phyloP scores from a whole-genome alignment of 2,888 invertebrate species.

The Chaetoderma sp. region DNA sequence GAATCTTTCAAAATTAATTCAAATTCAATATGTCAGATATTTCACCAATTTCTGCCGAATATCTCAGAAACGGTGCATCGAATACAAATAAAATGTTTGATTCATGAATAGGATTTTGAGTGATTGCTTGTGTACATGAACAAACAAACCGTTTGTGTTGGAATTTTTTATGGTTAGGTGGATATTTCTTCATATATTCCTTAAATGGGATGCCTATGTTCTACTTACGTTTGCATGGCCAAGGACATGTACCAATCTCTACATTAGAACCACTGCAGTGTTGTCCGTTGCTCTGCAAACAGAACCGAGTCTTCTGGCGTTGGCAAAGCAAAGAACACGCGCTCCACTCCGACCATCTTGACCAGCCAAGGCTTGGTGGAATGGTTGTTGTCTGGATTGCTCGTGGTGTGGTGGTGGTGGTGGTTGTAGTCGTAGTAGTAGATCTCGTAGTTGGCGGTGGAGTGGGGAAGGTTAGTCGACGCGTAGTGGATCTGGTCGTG shows the following conservation, averaged over 20 bases:
- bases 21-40: too few relatives aligned
- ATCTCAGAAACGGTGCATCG: too few relatives aligned
- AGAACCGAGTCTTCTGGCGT: slow-evolving; percentile 40
- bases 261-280: slow-evolving; percentile 35
- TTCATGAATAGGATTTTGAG: too few relatives aligned
- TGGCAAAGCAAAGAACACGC: slow-evolving; percentile 40
- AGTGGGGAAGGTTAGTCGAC: slow-evolving; percentile 2
- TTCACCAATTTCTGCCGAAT: too few relatives aligned
- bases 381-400: not conserved
- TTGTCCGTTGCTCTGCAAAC: slow-evolving; percentile 33
- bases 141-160: not conserved
- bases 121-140: too few relatives aligned
- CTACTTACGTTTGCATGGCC: slow-evolving; percentile 41
- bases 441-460: slow-evolving; percentile 15
- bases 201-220: not conserved
- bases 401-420: not conserved
- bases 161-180: too few relatives aligned
- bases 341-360: slow-evolving; percentile 41
- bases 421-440: not conserved
- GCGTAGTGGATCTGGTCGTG: not conserved
- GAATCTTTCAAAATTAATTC: too few relatives aligned
- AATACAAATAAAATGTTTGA: too few relatives aligned
- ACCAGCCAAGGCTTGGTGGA: slow-evolving; percentile 34
- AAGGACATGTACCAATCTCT: slow-evolving; percentile 26
- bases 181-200: too few relatives aligned